These are phyloP conservation scores for Drosophila sulfurigaster DNA, from an alignment of 1,140 invertebrate genomes.

Conservation along the genomic window DNA sequence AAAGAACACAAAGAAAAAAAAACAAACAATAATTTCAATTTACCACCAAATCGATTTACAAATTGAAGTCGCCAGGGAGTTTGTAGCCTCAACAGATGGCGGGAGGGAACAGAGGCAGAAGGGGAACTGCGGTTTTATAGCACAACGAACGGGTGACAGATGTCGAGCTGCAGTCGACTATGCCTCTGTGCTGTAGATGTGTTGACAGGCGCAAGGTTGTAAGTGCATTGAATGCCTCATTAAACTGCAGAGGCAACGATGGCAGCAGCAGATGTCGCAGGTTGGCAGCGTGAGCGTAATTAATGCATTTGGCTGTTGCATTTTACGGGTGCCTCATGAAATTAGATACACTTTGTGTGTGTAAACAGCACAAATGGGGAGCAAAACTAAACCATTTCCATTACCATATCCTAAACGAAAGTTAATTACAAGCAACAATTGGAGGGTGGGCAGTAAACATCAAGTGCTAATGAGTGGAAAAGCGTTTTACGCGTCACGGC, in stretches of 20 bases:
- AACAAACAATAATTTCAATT: slow-evolving; percentile 79
- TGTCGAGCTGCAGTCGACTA: slow-evolving; percentile 50
- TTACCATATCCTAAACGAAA: slow-evolving; percentile 74
- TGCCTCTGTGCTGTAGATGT: slow-evolving; percentile 14
- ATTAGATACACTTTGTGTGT: slow-evolving; percentile 79
- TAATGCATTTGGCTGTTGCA: slow-evolving; percentile 81
- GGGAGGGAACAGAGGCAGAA: neutral
- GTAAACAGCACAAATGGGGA: slow-evolving; percentile 64
- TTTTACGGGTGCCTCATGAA: slow-evolving; percentile 76
- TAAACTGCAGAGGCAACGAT: slow-evolving; percentile 53
- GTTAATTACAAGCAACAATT: slow-evolving; percentile 57
- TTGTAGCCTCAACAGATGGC: slow-evolving; percentile 5
- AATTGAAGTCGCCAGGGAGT: slow-evolving; percentile 49
- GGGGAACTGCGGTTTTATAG: slow-evolving; percentile 52
- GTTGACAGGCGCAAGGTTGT: slow-evolving; percentile 79
- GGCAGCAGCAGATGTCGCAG: slow-evolving; percentile 69
- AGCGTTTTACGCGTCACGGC: slow-evolving; percentile 58
- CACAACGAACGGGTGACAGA: slow-evolving; percentile 72
- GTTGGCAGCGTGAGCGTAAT: slow-evolving; percentile 67
- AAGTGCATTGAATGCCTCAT: slow-evolving; percentile 82
- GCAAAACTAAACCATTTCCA: slow-evolving; percentile 43
- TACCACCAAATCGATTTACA: slow-evolving; percentile 65
- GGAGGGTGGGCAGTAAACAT: slow-evolving; percentile 17
- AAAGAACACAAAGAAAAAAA: slow-evolving; percentile 40
- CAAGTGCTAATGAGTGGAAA: slow-evolving; percentile 73